Percentiles rank a stretch among this genome's conserved stretches.
These are phyloP conservation scores for Lathamus discolor DNA, from an alignment of 2,113 vertebrate genomes.

Conservation along the genomic window DNA sequence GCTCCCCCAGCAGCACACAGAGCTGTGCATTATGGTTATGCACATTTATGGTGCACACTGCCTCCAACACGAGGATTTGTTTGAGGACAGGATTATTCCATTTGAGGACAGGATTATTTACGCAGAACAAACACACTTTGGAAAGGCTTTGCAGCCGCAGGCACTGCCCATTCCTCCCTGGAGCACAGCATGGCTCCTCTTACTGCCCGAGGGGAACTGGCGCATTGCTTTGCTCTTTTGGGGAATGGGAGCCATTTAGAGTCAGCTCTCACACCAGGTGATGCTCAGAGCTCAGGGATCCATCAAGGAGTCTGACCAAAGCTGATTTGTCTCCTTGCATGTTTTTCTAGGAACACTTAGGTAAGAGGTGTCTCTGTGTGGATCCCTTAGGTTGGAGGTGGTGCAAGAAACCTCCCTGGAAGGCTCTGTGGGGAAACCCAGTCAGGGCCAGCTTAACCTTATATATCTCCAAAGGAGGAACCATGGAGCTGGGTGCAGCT, in stretches of 20 bases:
- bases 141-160: not conserved
- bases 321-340: not conserved
- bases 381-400: not conserved
- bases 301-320: not conserved
- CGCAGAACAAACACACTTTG: not conserved
- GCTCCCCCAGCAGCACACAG: not conserved
- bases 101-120: not conserved
- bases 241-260: not conserved
- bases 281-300: not conserved
- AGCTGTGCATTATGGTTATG: not conserved
- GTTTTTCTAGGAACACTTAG: not conserved
- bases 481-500: not conserved
- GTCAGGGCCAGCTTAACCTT: not conserved
- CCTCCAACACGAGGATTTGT: rapidly evolving
- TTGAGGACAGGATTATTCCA: not conserved
- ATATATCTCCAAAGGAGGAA: not conserved
- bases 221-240: not conserved
- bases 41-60: not conserved
- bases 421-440: not conserved
- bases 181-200: not conserved
- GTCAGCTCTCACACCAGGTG: not conserved
- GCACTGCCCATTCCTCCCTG: not conserved
- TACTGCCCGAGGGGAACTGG: rapidly evolving
- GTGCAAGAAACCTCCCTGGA: not conserved
- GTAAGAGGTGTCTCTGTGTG: not conserved